Evolutionary conservation across 2,888 invertebrate species (phyloP), one percentile per base, ranked within the genome.

Genomic region (Drosophila nigricruria): DNA sequence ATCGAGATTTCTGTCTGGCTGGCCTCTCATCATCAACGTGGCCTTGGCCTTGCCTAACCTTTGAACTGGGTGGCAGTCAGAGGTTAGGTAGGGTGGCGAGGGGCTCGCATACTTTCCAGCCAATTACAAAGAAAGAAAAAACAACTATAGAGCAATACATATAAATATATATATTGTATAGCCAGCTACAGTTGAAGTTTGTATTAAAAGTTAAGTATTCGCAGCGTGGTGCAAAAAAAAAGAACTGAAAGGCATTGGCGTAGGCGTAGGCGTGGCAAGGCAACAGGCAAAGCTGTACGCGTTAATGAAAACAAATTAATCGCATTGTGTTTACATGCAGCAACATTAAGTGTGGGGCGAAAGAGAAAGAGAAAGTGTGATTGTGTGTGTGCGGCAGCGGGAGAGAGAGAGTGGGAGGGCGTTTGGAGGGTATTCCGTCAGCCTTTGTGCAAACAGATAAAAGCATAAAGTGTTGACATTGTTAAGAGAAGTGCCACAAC

Each of bases 281-380:
- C 49, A 54, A 49, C 27, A 57, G 70, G 70, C 73, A 70, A 40
- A 54, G 23, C 18, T 53, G 18, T 63, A 53, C 59, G 75, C 73
- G 53, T 77, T 79, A 84, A 84, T 87, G 82, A 82, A 83, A 84
- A 82, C 80, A 84, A 87, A 84, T 84, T 87, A 84, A 84, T 87
- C 82, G 87, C 82, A 87, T 84, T 80, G 73, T 73, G 66, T 67
- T 77, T 75, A 84, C 66, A 82, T 64, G 54, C 61, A 20, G 58
- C 10, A 8, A 34, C 16, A 14, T 18, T 38, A 47, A 47, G 23
- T 10, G 1, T 27, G 14, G n/a, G 5, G 38, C 14, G 25, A n/a
- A 40, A 8, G 30, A 10, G 47, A 14, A 1, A 20, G 30, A 20
- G 49, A 20, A 12, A 20, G 32, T 6, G 49, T 6, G 30, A 20